Base-by-base conservation (phyloP, 2,888 invertebrate genomes). In the Osmoderma eremita region DNA sequence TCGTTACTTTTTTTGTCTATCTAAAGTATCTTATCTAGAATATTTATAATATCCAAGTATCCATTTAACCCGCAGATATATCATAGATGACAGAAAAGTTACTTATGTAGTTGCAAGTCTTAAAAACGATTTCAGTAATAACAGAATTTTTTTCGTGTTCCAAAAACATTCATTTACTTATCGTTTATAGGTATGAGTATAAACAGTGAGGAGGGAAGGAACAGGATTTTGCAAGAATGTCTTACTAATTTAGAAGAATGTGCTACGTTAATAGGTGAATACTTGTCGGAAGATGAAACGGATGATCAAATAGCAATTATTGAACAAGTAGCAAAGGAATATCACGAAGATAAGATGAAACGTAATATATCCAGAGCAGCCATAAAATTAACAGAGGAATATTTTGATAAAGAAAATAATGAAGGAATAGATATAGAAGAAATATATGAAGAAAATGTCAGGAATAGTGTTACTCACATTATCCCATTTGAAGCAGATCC, bases 401-500 rank as follows among this genome's bases (percentile, higher is more conserved):
- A 65, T 41, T 65, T 58, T 22, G 39, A 65, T 15, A 15, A 3
- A 6, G 58, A 65, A 22, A 39, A 58, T 8, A 49, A 39, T 13
- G 41, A 58, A 17, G n/a, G 13, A n/a, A 38, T 48, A 12, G 48
- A 42, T 41, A n/a, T 65, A 10, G 38, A 49, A 1, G 58, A 65
- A 4, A 13, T 36, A 17, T 58, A 38, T n/a, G n/a, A 58, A 8
- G 18, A 49, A 15, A 56, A 39, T 41, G 36, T 24, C 10, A 49
- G 50, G 30, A 39, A 65, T 4, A 15, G 17, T 24, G 56, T 48
- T 38, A 1, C 17, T 8, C 20, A 24, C 20, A 13, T 48, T 17
- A 22, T 50, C 10, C 58, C 56, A 20, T 58, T 58, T 38, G 39
- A 38, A 38, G 38, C 48, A 49, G 48, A 65, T 53, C 22, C 48